Conservation (phyloP, 2,888 invertebrate genomes). For the Clunio marinus region DNA sequence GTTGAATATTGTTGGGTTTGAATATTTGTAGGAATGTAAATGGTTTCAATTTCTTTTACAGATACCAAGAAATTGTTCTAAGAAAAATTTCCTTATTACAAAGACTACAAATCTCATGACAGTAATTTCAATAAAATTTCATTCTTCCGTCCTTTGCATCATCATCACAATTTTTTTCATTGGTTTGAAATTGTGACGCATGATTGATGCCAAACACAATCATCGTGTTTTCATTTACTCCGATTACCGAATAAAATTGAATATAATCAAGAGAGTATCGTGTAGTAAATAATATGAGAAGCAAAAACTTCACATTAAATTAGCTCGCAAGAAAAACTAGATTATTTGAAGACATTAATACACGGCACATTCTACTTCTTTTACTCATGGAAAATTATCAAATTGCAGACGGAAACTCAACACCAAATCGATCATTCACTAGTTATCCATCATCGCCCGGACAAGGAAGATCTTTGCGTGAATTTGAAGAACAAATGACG, state of each 20-base stretch:
- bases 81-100: no score
- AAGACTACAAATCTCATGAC: no score
- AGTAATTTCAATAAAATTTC: no score
- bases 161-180: background rate
- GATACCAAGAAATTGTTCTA: no score
- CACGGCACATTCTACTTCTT: no score
- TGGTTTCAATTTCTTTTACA: no score
- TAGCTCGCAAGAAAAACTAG: background rate
- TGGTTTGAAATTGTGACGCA: constrained; percentile 32
- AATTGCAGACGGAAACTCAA: constrained; percentile 14
- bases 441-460: constrained; percentile 43
- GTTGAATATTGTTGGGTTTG: no score
- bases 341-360: no score
- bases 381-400: constrained; percentile 9
- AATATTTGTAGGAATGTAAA: no score
- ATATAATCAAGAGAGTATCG: constrained; percentile 21
- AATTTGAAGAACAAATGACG: constrained; percentile 81
- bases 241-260: constrained; percentile 8
- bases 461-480: constrained; percentile 76
- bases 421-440: constrained; percentile 6
- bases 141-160: background rate
- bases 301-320: background rate
- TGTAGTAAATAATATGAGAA: background rate
- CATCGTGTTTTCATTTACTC: background rate
- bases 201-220: constrained; percentile 33